Evolutionary conservation across 64 coral and sea anemone species (phyloP), one percentile per base, ranked within the genome.

Genomic region (Pocillopora verrucosa): DNA sequence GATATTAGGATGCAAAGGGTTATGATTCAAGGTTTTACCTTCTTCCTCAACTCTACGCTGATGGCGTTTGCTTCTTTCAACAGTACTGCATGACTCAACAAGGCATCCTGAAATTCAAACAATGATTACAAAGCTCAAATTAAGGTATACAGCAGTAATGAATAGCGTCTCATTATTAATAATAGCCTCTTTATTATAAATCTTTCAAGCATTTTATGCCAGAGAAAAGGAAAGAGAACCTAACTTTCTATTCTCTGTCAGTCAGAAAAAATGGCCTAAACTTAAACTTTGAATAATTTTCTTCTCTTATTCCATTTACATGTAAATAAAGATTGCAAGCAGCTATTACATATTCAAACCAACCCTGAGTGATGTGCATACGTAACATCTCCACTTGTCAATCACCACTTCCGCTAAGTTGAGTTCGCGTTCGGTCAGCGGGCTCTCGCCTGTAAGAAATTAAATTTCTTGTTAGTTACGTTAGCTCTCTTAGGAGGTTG

Each of bases 51-150:
- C 56, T 99, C 97, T 30, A 99, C 83, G 41, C 97, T 99, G 35
- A 99, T 99, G 20, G 94, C 97, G 87, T 99, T 99, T 24, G 97
- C 97, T 85, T 99, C 97, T 88, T 95, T 99, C 22, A 99, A 74
- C 36, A 95, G 61, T 17, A 99, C 97, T 34, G 93, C 94, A 45
- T 99, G 91, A 38, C 91, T 95, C 10, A 99, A 82, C 36, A 99
- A 76, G 72, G 95, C 97, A 36, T 99, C 91, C 97, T 99, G 56
- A 79, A 92, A 67, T 19, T 2, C 59, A 2, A 82, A 36, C 61
- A 78, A 22, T 56, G 4, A 22, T 19, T 20, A 22, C 5, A 51
- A 16, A 16, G 20, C 37, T 59, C 62, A 84, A 65, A 68, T 9
- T 13, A 13, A 24, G 20, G 20, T 24, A 69, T 69, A 9, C 19